A percentile compares a stretch with the other conserved stretches of the same genome.
Conservation (phyloP, 2,113 vertebrate genomes). For the Nothobranchius furzeri region DNA sequence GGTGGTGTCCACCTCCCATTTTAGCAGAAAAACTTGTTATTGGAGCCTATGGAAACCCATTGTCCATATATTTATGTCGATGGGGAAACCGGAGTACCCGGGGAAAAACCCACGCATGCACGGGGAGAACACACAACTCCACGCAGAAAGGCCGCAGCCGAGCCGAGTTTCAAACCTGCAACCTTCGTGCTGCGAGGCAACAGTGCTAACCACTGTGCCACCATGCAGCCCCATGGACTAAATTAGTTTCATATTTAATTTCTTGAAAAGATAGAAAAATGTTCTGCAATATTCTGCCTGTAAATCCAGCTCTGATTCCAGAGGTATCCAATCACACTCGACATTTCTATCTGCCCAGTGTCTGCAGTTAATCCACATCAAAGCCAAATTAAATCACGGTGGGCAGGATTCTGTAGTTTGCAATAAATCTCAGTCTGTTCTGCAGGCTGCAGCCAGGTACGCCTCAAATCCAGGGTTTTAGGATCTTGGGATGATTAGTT, state of each 20-base stretch:
- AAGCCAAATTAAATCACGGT: not conserved
- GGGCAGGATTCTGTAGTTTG: not conserved
- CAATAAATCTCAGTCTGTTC: not conserved
- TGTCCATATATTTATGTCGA: too few species aligned
- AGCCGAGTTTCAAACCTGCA: too few species aligned
- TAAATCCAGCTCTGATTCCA: not conserved
- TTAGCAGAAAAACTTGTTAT: too few species aligned
- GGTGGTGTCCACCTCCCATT: too few species aligned
- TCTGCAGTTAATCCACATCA: slow-evolving; percentile 1
- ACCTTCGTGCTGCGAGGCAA: too few species aligned
- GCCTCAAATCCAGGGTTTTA: not conserved
- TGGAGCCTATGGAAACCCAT: too few species aligned
- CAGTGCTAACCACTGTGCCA: too few species aligned
- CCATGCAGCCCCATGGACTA: not conserved
- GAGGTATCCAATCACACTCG: not conserved
- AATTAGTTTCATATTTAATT: not conserved
- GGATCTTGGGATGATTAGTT: not conserved
- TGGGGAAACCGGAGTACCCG: too few species aligned
- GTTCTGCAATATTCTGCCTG: not conserved
- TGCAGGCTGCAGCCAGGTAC: not conserved
- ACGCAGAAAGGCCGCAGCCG: too few species aligned
- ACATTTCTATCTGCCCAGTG: not conserved
- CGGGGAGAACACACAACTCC: too few species aligned
- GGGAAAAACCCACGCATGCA: too few species aligned
- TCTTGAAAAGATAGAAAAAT: not conserved